phyloP scores from a whole-genome alignment of 2,113 vertebrate species.

The Paradoxurus hermaphroditus region DNA sequence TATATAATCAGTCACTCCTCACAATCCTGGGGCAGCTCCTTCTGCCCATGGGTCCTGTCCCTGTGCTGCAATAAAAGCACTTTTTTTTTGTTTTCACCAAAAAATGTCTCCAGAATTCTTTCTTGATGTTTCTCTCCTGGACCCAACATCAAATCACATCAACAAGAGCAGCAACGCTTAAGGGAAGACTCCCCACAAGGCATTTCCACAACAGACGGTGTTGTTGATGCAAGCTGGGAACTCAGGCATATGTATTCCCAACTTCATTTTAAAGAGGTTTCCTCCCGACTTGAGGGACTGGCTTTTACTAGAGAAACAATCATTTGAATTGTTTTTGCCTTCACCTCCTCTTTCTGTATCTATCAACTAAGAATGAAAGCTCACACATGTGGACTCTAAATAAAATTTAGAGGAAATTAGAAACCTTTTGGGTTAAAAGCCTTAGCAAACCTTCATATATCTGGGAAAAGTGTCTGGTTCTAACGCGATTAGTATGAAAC shows the following conservation, averaged over 20 bases:
- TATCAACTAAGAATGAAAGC: background rate
- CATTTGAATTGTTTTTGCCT: background rate
- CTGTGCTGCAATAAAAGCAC: too few relatives aligned
- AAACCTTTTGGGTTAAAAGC: background rate
- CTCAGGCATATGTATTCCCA: fast-evolving
- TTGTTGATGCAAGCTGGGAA: too few relatives aligned
- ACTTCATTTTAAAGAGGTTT: background rate
- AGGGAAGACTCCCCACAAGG: background rate
- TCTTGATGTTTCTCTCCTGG: too few relatives aligned
- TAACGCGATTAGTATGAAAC: background rate
- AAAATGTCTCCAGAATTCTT: too few relatives aligned
- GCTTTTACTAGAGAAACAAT: background rate
- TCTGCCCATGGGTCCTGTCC: too few relatives aligned
- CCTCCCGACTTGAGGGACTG: background rate
- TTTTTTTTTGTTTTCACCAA: too few relatives aligned
- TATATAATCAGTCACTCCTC: too few relatives aligned
- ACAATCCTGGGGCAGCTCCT: too few relatives aligned
- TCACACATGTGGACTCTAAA: background rate
- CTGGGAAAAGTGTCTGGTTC: background rate
- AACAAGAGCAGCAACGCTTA: background rate
- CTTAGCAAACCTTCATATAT: background rate
- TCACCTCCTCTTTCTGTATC: background rate
- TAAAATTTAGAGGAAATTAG: background rate
- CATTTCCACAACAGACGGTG: background rate
- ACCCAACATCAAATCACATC: too few relatives aligned